Evolutionary conservation across 1,140 invertebrate genomes (phyloP), one percentile per base, ranked within the genome.

Genomic region (Drosophila murphyi): DNA sequence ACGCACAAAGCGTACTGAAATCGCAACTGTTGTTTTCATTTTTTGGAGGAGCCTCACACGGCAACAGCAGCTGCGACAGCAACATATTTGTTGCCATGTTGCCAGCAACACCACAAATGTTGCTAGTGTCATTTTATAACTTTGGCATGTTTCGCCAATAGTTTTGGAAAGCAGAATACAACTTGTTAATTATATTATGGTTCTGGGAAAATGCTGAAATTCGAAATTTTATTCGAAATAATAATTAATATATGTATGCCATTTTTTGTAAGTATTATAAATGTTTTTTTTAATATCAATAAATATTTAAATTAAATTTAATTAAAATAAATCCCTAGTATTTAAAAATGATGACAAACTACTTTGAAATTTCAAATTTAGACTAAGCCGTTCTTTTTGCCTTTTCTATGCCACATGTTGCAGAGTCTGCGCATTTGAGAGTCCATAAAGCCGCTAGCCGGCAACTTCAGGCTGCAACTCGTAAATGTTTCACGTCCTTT

Each of bases 1-100:
- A 91, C 90, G 90, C 90, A 91, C 90, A 91, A 91, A 91, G 82
- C 82, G 82, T 78, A 91, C 89, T 91, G 89, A 91, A 87, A 48
- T 78, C 67, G 71, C 76, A 88, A 89, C 62, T 77, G 64, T 83
- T 51, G 29, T 54, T 67, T 61, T 50, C 1, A 48, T 57, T 54
- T 72, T 83, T 85, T 64, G 62, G 85, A 89, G 80, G 85, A 89
- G 80, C 70, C 79, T 77, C 83, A 48, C 55, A 61, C 56, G 60
- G 29, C 68, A 50, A 39, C 67, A 55, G 7, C 55, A 45, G 1
- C 32, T 31, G 54, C 45, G 56, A 20, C 50, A 28, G 59, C 78
- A 62, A 52, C 82, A 63, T 69, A 45, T 68, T n/a, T 52, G 34
- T 32, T 41, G 39, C 39, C 39, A 68, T 60, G 72, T 69, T 74